Base-by-base conservation (phyloP, 2,797 vertebrate genomes). In the Epinephelus coioides region DNA sequence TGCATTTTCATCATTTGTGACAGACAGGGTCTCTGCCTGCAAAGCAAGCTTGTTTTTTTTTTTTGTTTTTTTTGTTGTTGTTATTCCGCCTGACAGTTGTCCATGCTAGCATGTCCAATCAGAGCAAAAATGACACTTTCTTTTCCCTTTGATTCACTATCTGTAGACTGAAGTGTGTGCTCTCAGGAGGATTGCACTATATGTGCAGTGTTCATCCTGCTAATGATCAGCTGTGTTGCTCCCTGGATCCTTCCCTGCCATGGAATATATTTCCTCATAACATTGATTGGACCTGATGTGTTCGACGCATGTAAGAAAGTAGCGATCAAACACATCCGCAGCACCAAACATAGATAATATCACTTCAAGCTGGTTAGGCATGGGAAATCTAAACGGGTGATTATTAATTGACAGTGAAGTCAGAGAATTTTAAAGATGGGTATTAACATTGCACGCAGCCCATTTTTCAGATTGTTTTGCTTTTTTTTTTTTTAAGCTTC, bases 161-260 rank as follows among this genome's bases (percentile, higher is more conserved):
- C 66, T 76, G 47, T 15, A 50, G 69, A 74, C 63, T 19, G 34
- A 34, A 51, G 66, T 4, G n/a, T 76, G 27, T 30, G 69, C 38
- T 77, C 69, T 70, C 74, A 19, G 44, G 25, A 50, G 49, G 57
- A 4, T 51, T 38, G 51, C 19, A 19, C 38, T 17, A 1, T 23
- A 25, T 67, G 69, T 46, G 44, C 3, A 23, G 54, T 44, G 19
- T 47, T 74, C 51, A 7, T 76, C 64, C 46, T 34, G 63, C 72
- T 88, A 76, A 88, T 75, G 69, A 88, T 84, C 75, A 64, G 68
- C 73, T 73, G 63, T 49, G 54, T 50, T 63, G 44, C 66, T 72
- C 5, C 5, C n/a, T 19, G 5, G 61, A 2, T 62, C 38, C 54
- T 14, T 50, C 21, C 53, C n/a, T 56, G 2, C 7, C 10, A 4